phyloP scores from a whole-genome alignment of 2,888 invertebrate species.

The Trichopria drosophilae region DNA sequence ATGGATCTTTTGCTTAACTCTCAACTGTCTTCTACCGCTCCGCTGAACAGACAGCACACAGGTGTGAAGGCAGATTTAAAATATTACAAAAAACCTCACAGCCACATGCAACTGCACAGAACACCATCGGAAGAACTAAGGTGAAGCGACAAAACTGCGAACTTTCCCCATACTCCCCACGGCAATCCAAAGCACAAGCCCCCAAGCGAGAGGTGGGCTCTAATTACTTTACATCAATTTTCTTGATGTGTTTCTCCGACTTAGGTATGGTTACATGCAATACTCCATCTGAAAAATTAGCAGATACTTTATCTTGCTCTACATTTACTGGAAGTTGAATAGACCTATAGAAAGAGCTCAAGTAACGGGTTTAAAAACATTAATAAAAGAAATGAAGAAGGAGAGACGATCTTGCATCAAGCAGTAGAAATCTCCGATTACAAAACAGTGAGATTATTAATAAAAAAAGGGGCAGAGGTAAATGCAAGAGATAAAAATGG shows the following conservation, averaged over 20 bases:
- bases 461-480: conserved; percentile 20
- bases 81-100: too few species aligned
- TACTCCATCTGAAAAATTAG: conserved; percentile 4
- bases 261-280: conserved; percentile 8
- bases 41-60: too few species aligned
- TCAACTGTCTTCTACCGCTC: too few species aligned
- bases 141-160: too few species aligned
- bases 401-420: conserved; percentile 19
- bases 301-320: conserved; percentile 7
- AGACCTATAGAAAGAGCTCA: conserved; percentile 1
- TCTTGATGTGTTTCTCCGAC: conserved; percentile 6
- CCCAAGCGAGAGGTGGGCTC: too few species aligned
- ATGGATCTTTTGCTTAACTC: too few species aligned
- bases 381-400: conserved; percentile 23
- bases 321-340: conserved; percentile 7
- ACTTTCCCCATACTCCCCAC: too few species aligned
- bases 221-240: conserved; percentile 6
- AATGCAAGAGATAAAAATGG: conserved; percentile 27
- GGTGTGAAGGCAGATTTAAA: too few species aligned
- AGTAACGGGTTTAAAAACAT: conserved; percentile 14
- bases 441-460: conserved; percentile 25
- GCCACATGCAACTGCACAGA: too few species aligned
- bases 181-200: too few species aligned
- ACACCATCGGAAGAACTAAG: too few species aligned
- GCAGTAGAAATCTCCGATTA: conserved; percentile 23